phyloP scores from a whole-genome alignment of 2,797 vertebrate genomes.

The Gadopsis marmoratus region DNA sequence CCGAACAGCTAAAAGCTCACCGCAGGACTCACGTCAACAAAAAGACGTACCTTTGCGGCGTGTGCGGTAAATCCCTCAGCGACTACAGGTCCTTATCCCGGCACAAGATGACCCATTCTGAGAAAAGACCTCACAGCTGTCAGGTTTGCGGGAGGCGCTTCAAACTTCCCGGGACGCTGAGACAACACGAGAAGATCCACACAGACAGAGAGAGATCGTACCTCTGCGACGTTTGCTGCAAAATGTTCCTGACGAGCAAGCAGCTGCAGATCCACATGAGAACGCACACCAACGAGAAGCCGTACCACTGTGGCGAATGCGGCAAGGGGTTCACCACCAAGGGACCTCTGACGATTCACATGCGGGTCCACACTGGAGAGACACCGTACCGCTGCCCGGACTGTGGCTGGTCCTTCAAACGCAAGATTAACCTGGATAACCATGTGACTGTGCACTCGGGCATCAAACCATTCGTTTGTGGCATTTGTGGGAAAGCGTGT shows the following conservation, averaged over 20 bases:
- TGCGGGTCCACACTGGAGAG: conserved; percentile 71
- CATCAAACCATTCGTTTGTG: conserved; percentile 57
- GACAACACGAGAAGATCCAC: conserved; percentile 73
- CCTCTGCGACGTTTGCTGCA: conserved; percentile 77
- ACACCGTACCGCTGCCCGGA: conserved; percentile 66
- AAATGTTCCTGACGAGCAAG: conserved; percentile 68
- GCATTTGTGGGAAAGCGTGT: conserved; percentile 70
- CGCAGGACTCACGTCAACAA: conserved; percentile 5
- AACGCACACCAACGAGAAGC: conserved; percentile 62
- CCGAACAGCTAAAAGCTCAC: conserved; percentile 38
- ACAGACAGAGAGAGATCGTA: conserved; percentile 45
- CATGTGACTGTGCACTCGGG: conserved; percentile 65
- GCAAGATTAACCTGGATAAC: conserved; percentile 63
- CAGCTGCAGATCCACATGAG: conserved; percentile 72
- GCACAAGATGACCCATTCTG: conserved; percentile 68
- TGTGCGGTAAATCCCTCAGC: conserved; percentile 68
- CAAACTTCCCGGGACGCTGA: conserved; percentile 61
- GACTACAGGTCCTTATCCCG: conserved; percentile 62
- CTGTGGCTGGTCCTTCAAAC: conserved; percentile 71
- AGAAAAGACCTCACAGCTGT: conserved; percentile 64
- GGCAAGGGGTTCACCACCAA: conserved; percentile 60
- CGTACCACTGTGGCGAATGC: conserved; percentile 59
- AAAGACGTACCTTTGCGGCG: conserved; percentile 57
- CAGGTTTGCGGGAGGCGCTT: conserved; percentile 58
- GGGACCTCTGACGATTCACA: conserved; percentile 46